These are phyloP conservation scores for Dexiosoma caninum DNA, from an alignment of 2,888 invertebrate species.

Conservation along the genomic window DNA sequence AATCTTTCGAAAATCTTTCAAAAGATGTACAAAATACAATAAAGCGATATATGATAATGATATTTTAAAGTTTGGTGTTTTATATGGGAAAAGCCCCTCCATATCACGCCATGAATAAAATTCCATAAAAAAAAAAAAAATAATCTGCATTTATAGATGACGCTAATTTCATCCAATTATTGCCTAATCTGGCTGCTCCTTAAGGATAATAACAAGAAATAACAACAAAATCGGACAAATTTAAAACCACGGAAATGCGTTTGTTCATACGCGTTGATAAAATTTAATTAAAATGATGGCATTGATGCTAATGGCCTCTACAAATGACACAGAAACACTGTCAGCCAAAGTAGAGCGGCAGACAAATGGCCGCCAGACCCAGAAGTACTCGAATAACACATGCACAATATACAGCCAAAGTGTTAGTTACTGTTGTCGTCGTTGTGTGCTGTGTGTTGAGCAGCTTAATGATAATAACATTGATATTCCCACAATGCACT, in stretches of 20 bases:
- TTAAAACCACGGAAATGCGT: slow-evolving; percentile 33
- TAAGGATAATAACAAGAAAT: not conserved
- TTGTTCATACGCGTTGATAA: slow-evolving; percentile 7
- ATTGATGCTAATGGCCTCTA: slow-evolving; percentile 53
- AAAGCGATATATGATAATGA: no score
- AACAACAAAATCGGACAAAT: slow-evolving; percentile 9
- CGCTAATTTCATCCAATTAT: no score
- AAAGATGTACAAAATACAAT: no score
- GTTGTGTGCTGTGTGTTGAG: not conserved
- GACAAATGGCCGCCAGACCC: slow-evolving; percentile 38
- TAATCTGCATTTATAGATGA: no score
- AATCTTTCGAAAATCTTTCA: no score
- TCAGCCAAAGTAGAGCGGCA: slow-evolving; percentile 16
- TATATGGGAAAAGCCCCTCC: no score
- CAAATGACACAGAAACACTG: slow-evolving; percentile 34
- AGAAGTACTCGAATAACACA: slow-evolving; percentile 4
- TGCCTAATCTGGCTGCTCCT: no score
- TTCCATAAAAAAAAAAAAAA: no score
- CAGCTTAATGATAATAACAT: slow-evolving; percentile 40
- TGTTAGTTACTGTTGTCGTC: not conserved
- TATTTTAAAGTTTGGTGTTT: no score
- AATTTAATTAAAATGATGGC: slow-evolving; percentile 56
- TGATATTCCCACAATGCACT: slow-evolving; percentile 52
- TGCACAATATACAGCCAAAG: not conserved
- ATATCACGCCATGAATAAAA: no score